Evolutionary conservation across 2,113 vertebrate genomes (phyloP).

Genomic region (Gymnogyps californianus): DNA sequence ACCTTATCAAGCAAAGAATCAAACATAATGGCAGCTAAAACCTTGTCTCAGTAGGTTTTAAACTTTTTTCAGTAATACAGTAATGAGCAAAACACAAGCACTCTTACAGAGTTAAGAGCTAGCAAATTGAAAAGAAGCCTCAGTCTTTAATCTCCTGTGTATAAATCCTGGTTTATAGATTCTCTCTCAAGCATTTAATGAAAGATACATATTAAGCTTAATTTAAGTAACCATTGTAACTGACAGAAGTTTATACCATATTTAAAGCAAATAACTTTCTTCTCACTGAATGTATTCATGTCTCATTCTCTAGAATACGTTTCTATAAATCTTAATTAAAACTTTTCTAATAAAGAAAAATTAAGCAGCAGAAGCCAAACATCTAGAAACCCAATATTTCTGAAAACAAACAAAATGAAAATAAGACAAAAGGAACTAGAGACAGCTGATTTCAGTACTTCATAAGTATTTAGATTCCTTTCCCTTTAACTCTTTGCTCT

Average conservation of each 20-base stretch:
- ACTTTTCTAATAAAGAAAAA: background rate
- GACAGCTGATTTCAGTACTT: background rate
- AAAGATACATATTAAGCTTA: background rate
- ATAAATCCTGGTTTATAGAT: background rate
- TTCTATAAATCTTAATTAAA: slow-evolving; percentile 1
- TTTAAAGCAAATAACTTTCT: background rate
- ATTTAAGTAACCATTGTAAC: background rate
- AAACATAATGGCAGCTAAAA: background rate
- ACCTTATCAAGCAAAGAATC: background rate
- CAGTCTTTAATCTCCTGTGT: background rate
- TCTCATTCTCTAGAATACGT: background rate
- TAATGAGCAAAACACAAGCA: background rate
- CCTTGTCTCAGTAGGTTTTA: background rate
- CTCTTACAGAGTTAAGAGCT: background rate
- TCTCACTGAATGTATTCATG: background rate
- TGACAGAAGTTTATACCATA: background rate
- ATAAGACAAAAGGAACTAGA: background rate
- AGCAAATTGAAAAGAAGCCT: background rate
- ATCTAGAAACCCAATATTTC: background rate
- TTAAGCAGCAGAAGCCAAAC: background rate
- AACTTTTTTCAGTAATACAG: background rate
- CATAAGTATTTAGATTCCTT: background rate
- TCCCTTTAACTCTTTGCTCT: background rate
- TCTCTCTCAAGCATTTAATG: background rate
- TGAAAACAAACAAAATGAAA: background rate